Conservation (phyloP, 1,140 invertebrate genomes). For the Nymphalis io region DNA sequence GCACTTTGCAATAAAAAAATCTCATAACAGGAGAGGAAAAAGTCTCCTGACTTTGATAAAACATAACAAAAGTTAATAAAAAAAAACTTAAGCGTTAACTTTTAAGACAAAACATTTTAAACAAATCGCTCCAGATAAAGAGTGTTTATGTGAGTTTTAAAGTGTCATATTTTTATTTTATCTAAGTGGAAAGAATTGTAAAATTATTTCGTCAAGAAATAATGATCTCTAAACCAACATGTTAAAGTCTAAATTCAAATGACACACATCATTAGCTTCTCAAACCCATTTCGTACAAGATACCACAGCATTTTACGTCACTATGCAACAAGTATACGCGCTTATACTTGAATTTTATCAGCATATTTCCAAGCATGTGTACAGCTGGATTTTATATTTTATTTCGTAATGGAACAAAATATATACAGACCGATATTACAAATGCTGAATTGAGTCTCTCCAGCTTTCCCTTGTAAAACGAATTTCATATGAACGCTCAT, state of each 20-base stretch:
- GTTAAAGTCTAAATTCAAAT: constrained; percentile 5
- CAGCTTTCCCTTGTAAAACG: too few species aligned
- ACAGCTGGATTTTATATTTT: neutral
- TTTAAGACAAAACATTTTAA: neutral
- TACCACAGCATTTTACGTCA: constrained; percentile 9
- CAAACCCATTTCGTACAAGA: constrained; percentile 10
- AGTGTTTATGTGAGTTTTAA: constrained; percentile 11
- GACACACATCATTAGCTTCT: neutral
- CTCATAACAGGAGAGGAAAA: too few species aligned
- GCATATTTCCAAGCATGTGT: neutral
- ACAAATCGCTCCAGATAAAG: constrained; percentile 5
- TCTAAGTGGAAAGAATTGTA: neutral
- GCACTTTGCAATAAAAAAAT: too few species aligned
- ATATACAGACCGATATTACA: too few species aligned
- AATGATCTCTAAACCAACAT: neutral
- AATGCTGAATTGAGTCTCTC: too few species aligned
- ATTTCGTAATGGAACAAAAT: too few species aligned
- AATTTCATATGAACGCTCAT: too few species aligned
- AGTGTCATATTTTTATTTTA: constrained; percentile 23
- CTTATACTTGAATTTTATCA: constrained; percentile 11
- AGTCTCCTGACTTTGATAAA: too few species aligned
- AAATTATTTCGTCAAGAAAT: neutral
- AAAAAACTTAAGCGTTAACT: neutral
- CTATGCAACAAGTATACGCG: constrained; percentile 13
- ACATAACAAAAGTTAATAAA: neutral